phyloP scores from a whole-genome alignment of 23 tunicate species.

The Halocynthia aurantium region DNA sequence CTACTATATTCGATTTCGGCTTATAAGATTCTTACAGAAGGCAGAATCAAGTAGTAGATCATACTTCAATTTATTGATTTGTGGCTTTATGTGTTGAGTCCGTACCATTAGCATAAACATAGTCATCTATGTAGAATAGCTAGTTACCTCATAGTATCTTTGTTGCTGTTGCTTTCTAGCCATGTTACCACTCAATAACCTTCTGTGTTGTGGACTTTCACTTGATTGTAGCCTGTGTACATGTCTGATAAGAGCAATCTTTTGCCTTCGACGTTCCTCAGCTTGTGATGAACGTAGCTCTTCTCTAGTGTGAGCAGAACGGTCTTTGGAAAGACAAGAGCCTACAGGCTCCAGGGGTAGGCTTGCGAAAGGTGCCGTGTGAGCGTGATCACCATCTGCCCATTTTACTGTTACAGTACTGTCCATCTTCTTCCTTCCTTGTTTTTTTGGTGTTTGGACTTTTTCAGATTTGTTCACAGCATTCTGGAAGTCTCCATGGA shows the following conservation, averaged over 20 bases:
- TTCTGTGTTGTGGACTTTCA: conserved; percentile 25
- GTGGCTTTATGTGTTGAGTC: too few species aligned
- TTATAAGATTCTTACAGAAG: background rate
- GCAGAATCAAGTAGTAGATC: background rate
- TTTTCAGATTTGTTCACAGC: background rate
- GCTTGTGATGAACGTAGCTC: conserved; percentile 8
- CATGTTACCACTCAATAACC: conserved; percentile 13
- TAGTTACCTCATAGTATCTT: conserved; percentile 19
- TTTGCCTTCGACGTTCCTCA: conserved; percentile 21
- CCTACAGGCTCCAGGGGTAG: conserved; percentile 19
- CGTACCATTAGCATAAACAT: background rate
- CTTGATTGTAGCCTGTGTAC: conserved; percentile 23
- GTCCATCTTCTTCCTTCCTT: background rate
- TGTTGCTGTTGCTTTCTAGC: conserved; percentile 6
- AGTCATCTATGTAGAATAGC: background rate
- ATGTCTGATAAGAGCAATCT: conserved; percentile 16
- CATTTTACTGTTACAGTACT: background rate
- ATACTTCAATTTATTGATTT: too few species aligned
- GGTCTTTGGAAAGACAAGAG: background rate
- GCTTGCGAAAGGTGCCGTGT: conserved; percentile 10
- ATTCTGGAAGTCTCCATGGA: conserved; percentile 12
- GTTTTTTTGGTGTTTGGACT: background rate
- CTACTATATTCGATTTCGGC: background rate
- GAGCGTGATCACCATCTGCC: background rate
- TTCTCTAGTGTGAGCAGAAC: conserved; percentile 11